Conservation (phyloP, 2,113 vertebrate genomes). For the Nasalis larvatus region DNA sequence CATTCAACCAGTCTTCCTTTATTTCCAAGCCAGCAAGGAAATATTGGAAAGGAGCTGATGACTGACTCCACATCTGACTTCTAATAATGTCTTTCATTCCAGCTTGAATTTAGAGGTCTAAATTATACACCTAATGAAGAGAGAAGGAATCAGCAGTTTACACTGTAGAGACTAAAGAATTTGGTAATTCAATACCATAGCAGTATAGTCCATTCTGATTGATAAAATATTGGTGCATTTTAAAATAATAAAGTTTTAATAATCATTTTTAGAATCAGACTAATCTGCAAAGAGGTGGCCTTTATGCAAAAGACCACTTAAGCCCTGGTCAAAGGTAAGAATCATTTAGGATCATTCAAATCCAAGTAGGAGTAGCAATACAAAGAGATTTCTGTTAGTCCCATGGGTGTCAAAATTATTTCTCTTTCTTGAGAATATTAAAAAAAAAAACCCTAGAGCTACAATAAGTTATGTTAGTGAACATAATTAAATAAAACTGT, state of each 20-base stretch:
- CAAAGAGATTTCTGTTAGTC: not conserved
- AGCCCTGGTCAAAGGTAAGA: not conserved
- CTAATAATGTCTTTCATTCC: not conserved
- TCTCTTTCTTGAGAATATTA: not conserved
- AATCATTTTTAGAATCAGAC: not conserved
- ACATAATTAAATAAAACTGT: not conserved
- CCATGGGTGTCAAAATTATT: not conserved
- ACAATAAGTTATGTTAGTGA: not conserved
- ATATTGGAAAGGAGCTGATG: not conserved
- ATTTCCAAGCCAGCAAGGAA: not conserved
- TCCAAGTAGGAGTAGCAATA: not conserved
- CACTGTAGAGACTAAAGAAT: not conserved
- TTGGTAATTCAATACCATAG: not conserved
- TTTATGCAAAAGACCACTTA: not conserved
- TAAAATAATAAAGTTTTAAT: slow-evolving; percentile 8
- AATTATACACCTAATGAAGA: not conserved
- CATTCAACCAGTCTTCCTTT: not conserved
- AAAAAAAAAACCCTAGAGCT: not conserved
- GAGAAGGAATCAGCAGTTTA: not conserved
- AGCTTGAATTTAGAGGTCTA: not conserved
- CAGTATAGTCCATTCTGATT: not conserved
- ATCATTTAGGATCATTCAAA: not conserved
- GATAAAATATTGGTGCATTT: not conserved
- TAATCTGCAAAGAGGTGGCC: not conserved
- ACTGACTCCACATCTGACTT: not conserved